Base-by-base conservation (phyloP, 2,888 invertebrate genomes). In the Venusia cambrica region DNA sequence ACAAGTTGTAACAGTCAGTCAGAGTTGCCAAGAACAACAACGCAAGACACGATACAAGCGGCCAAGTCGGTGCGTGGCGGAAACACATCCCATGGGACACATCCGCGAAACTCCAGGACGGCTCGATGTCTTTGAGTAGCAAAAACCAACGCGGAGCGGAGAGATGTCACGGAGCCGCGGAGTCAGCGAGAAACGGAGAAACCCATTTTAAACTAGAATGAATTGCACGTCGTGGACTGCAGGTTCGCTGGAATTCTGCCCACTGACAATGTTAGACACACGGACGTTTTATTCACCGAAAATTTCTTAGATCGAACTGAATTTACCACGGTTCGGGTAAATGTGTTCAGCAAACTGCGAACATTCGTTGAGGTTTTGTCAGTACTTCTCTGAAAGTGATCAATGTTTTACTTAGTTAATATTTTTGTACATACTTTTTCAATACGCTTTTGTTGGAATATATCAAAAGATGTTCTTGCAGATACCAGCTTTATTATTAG, bases 131-230 rank as follows among this genome's bases (percentile, higher is more conserved):
- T 61, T 38, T 49, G 58, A 58, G 54, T 39, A 46, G 55, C 59
- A 71, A 70, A 73, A 73, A 71, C 67, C 67, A 68, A 67, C 54
- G 45, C 37, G 52, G 52, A 53, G 56, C 52, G 68, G 68, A 62
- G 63, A 61, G 67, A 71, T 78, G 79, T 79, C 77, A 77, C 71
- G 60, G 68, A 73, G 63, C 61, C 71, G 78, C 74, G 65, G 65
- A 76, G 77, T 81, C 81, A 81, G 76, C 79, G 73, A 68, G 73
- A 78, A 81, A 76, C 73, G 71, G 73, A 77, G 73, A 79, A 79
- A 80, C 80, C 83, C 73, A 81, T 80, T 81, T 81, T 77, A 79
- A 80, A 79, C 76, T 73, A 75, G 78, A 79, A 83, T 83, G 79
- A 83, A 83, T 83, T 80, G 80, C 76, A 73, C 71, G 73, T 77